Percentiles rank a stretch among this genome's conserved stretches.
Conservation (phyloP, 1,140 invertebrate genomes). For the Caenorhabditis remanei region DNA sequence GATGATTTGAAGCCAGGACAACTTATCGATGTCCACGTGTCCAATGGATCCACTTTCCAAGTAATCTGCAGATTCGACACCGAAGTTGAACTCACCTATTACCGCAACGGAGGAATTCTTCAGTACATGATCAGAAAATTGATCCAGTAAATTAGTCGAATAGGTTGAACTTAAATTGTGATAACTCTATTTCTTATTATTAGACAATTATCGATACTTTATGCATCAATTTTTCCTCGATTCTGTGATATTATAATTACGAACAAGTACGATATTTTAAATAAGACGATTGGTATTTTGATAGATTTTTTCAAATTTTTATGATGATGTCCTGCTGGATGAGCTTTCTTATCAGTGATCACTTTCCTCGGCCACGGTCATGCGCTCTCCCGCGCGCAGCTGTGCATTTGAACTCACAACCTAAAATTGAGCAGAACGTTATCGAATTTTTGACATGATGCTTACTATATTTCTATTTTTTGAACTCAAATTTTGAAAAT, state of each 20-base stretch:
- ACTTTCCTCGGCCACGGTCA: too few species aligned
- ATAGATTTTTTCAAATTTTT: too few species aligned
- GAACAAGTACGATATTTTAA: not conserved
- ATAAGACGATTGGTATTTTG: conserved; percentile 1
- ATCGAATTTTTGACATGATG: too few species aligned
- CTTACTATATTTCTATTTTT: too few species aligned
- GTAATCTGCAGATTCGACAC: conserved; percentile 91
- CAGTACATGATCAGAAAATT: conserved; percentile 97
- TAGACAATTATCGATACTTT: not conserved
- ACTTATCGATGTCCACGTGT: conserved; percentile 80
- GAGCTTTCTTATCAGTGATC: too few species aligned
- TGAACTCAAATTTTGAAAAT: too few species aligned
- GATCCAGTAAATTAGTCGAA: conserved; percentile 73
- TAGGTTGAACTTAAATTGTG: not conserved
- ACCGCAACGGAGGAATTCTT: conserved; percentile 91
- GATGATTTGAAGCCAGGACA: conserved; percentile 84
- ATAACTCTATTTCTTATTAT: not conserved
- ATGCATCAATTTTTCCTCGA: not conserved
- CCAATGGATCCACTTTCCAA: conserved; percentile 82
- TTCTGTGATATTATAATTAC: conserved; percentile 17
- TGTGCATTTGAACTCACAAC: too few species aligned
- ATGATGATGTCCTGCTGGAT: too few species aligned
- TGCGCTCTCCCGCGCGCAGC: too few species aligned
- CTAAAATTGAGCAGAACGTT: too few species aligned
- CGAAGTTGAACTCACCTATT: conserved; percentile 96